phyloP scores from a whole-genome alignment of 2,888 invertebrate genomes.

The Ceraclea dissimilis region DNA sequence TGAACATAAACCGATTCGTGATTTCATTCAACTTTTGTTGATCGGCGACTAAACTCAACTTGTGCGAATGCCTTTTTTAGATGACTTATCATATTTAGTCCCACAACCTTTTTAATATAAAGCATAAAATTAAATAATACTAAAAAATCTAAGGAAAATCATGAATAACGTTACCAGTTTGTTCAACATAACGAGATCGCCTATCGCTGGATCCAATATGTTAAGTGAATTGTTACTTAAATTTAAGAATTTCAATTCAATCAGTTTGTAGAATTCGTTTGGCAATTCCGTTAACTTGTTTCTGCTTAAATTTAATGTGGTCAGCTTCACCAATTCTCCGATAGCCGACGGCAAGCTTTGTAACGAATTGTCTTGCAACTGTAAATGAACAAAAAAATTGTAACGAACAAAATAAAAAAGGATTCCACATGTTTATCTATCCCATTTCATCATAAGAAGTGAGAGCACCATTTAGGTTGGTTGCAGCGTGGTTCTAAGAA shows the following conservation, averaged over 20 bases:
- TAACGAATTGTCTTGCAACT: slow-evolving; percentile 82
- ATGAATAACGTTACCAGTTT: slow-evolving; percentile 51
- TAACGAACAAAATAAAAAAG: too few species aligned
- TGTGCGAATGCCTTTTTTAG: too few species aligned
- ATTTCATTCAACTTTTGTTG: too few species aligned
- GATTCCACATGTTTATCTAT: too few species aligned
- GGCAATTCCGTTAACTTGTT: slow-evolving; percentile 61
- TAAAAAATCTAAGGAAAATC: background rate
- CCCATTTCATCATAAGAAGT: too few species aligned
- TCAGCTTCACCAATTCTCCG: slow-evolving; percentile 58
- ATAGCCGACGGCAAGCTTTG: slow-evolving; percentile 64
- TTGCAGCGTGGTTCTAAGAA: too few species aligned
- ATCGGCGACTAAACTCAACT: too few species aligned
- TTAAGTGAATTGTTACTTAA: slow-evolving; percentile 67
- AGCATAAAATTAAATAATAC: background rate
- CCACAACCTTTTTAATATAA: too few species aligned
- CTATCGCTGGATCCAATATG: slow-evolving; percentile 61
- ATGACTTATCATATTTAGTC: too few species aligned
- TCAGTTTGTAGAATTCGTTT: slow-evolving; percentile 58
- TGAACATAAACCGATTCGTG: too few species aligned
- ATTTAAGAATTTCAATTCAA: slow-evolving; percentile 62
- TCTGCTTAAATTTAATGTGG: slow-evolving; percentile 59
- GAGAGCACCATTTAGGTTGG: too few species aligned
- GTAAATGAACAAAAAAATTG: slow-evolving; percentile 26
- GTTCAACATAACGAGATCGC: slow-evolving; percentile 72